phyloP scores from a whole-genome alignment of 2,797 vertebrate genomes.

The Leucoraja ocellata region DNA sequence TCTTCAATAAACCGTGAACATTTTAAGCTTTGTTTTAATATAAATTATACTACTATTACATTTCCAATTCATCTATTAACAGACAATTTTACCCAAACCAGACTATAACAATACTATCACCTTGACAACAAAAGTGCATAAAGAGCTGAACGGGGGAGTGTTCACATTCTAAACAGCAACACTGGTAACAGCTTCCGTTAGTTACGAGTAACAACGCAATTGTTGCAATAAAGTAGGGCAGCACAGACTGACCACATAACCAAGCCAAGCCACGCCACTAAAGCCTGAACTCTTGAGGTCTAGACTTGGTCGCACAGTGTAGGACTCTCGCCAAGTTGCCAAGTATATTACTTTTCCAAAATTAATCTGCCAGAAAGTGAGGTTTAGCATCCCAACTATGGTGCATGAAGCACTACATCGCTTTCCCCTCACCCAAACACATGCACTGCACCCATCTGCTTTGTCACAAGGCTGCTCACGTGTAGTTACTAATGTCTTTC shows the following conservation, averaged over 20 bases:
- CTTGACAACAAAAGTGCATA: slow-evolving; percentile 30
- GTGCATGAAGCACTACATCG: not conserved
- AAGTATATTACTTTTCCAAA: not conserved
- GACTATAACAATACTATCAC: not conserved
- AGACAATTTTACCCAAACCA: slow-evolving; percentile 25
- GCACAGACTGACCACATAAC: not conserved
- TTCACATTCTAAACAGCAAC: slow-evolving; percentile 12
- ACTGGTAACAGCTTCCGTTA: not conserved
- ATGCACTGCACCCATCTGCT: not conserved
- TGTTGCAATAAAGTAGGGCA: slow-evolving; percentile 16
- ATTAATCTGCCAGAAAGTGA: not conserved
- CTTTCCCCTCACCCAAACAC: not conserved
- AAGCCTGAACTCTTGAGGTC: not conserved
- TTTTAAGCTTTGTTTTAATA: slow-evolving; percentile 12
- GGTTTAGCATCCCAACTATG: not conserved
- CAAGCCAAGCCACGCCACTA: not conserved
- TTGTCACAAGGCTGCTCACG: not conserved
- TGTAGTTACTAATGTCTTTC: not conserved
- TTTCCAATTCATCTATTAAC: not conserved
- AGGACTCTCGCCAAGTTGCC: not conserved
- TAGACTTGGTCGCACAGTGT: not conserved
- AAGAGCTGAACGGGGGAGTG: not conserved
- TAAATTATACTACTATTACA: slow-evolving; percentile 27
- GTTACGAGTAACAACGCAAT: not conserved
- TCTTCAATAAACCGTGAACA: not conserved